Base-by-base conservation (phyloP, 2,888 invertebrate genomes). In the Pristionchus entomophagus region DNA sequence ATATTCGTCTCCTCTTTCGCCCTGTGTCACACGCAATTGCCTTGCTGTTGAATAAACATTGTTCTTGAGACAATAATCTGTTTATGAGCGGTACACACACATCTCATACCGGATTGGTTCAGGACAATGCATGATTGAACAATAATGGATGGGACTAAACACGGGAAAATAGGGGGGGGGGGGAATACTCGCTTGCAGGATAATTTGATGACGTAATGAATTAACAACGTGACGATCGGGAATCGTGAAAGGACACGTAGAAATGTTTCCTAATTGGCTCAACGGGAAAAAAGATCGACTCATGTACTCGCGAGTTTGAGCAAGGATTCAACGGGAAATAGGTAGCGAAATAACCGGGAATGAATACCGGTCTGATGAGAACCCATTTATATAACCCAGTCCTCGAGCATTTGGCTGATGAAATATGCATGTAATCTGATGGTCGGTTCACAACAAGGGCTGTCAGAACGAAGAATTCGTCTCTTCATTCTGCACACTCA, bases 231-330 rank as follows among this genome's bases (percentile, higher is more conserved):
- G 12, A 29, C 35, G 65, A 65, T 26, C 26, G n/a, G 56, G n/a
- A 19, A 38, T 65, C 12, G 65, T 0, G 22, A 59, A 35, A 35
- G 35, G 19, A 14, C 12, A 32, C 10, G 14, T 62, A 6, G 35
- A 65, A 65, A 65, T 65, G 65, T 35, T 65, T 65, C 65, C 65
- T 65, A 65, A 5, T 38, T 65, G 65, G n/a, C 65, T 65, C 35
- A 59, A 26, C 19, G 35, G 65, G 65, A 8, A 35, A 38, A 45
- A 14, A 45, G 8, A 12, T 62, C 12, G 26, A 29, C n/a, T n/a
- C n/a, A n/a, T n/a, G n/a, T n/a, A n/a, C n/a, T n/a, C n/a, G n/a
- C n/a, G n/a, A n/a, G n/a, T n/a, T 62, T 62, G 26, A 59, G 26
- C 26, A 29, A 45, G 45, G 14, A 14, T 6, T 6, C 29, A 29